Evolutionary conservation across 1,140 invertebrate genomes (phyloP).

Genomic region (Triops cancriformis): DNA sequence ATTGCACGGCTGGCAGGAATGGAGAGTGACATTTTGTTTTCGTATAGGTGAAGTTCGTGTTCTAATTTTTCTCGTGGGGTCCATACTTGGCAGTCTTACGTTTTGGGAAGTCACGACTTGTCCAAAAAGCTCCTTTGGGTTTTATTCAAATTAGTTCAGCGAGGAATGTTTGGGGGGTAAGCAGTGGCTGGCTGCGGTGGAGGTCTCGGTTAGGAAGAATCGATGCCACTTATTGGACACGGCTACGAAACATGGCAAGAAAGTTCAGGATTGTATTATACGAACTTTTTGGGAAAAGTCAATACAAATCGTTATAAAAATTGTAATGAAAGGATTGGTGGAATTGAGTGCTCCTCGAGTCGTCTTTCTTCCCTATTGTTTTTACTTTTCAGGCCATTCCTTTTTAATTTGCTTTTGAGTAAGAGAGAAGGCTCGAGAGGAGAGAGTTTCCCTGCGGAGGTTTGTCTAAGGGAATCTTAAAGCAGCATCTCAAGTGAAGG

Average conservation of each 20-base stretch:
- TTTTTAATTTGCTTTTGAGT: neutral
- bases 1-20: neutral
- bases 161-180: neutral
- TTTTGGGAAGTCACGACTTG: neutral
- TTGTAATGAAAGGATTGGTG: too few species aligned
- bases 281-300: too few species aligned
- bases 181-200: too few species aligned
- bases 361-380: too few species aligned
- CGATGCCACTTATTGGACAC: too few species aligned
- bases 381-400: too few species aligned
- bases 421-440: neutral
- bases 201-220: too few species aligned
- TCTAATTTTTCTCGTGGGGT: neutral
- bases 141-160: neutral
- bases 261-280: too few species aligned
- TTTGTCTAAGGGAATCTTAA: neutral
- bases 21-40: neutral
- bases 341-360: too few species aligned
- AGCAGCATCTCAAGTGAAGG: slow-evolving; percentile 9
- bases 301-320: too few species aligned
- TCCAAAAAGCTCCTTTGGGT: neutral
- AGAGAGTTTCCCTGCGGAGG: neutral
- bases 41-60: neutral
- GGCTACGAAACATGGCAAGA: too few species aligned
- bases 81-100: neutral